Base-by-base conservation (phyloP, 1,140 invertebrate genomes). In the Lineus longissimus region DNA sequence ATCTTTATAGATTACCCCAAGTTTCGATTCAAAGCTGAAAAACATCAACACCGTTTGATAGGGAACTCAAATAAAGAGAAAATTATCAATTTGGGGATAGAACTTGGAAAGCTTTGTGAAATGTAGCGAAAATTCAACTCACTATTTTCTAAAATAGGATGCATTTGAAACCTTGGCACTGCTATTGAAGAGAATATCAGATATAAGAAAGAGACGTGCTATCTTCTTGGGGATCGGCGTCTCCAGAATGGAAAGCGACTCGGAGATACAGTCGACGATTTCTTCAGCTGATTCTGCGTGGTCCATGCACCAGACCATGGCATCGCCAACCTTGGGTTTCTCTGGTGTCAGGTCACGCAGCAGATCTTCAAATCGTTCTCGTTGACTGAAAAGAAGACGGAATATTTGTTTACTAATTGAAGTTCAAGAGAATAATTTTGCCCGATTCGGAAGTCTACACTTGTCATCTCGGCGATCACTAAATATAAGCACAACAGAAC, bases 291-390 rank as follows among this genome's bases (percentile, higher is more conserved):
- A 93, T 82, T 98, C 95, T 23, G 95, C 93, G 84, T 99, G 96
- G 76, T 99, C 95, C 62, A 99, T 91, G 82, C 95, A 98, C 86
- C 96, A 99, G 25, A 98, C 90, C 97, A 99, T 99, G 0, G 90
- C 90, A 80, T 97, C 79, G 7, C 76, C 81, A 30, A 83, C 70
- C 80, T 89, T 91, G 58, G 86, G 81, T 68, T 92, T 86, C 77
- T 97, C 91, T 0, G 95, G 93, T 0, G 89, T 90, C 68, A 99
- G 86, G 63, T 89, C 88, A 41, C 95, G 85, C 36, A 99, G 86
- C 69, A 98, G 84, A 79, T 95, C 91, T 83, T 98, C 95, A 36
- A 99, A 84, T 22, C 94, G 85, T 77, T 97, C 93, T 70, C 94
- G 86, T 85, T 97, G 93, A 55, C 90, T 79, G 64, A 2, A 70